phyloP scores from a whole-genome alignment of 2,888 invertebrate species.

The Trissolcus brochymenae region DNA sequence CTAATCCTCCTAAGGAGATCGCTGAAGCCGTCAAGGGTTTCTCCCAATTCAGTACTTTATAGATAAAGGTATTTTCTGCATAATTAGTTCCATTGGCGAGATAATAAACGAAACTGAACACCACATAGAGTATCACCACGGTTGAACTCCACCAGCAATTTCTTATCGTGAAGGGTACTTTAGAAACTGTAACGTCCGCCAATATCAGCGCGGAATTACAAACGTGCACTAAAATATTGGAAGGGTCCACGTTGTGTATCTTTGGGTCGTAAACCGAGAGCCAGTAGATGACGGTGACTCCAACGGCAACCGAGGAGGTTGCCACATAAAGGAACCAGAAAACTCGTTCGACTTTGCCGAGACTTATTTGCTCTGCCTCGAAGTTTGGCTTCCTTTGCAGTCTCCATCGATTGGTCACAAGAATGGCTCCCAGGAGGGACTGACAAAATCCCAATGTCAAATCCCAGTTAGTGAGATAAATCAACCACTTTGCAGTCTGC shows the following conservation, averaged over 20 bases:
- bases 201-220: not conserved
- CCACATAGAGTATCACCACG: not conserved
- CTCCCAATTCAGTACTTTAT: not conserved
- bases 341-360: not conserved
- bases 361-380: not conserved
- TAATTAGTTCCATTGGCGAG: not conserved
- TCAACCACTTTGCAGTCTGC: not conserved
- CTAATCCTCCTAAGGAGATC: not conserved
- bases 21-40: not conserved
- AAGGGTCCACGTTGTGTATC: not conserved
- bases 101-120: not conserved
- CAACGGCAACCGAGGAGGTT: not conserved
- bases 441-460: not conserved
- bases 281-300: conserved; percentile 2
- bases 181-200: not conserved
- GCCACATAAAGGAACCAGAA: not conserved
- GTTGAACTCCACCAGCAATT: not conserved
- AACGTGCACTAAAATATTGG: not conserved
- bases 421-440: not conserved
- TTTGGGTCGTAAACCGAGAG: not conserved
- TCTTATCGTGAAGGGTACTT: not conserved
- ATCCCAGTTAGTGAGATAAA: conserved; percentile 4
- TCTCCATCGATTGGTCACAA: not conserved
- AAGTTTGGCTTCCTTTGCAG: not conserved
- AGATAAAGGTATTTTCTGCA: not conserved